phyloP scores from a whole-genome alignment of 2,888 invertebrate genomes.

The Chrysomela aeneicollis region DNA sequence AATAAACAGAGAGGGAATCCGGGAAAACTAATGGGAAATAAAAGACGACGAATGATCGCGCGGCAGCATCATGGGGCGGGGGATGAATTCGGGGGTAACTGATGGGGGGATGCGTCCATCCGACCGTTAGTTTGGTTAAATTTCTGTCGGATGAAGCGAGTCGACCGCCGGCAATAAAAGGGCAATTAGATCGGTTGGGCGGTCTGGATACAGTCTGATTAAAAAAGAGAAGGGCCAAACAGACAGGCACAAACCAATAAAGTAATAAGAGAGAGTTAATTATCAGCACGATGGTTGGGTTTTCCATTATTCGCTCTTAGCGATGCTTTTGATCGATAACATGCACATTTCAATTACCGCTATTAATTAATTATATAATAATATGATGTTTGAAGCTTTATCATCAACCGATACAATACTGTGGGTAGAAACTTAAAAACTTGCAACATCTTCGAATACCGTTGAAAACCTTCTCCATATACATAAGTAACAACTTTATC shows the following conservation, averaged over 20 bases:
- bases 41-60: conserved; percentile 53
- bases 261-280: conserved; percentile 62
- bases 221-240: conserved; percentile 61
- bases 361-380: too few species aligned
- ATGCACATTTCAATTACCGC: not conserved
- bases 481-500: too few species aligned
- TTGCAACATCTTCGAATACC: too few species aligned
- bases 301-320: not conserved
- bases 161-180: conserved; percentile 60
- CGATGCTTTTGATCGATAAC: not conserved
- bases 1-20: conserved; percentile 40
- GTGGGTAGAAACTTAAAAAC: too few species aligned
- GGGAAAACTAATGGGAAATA: conserved; percentile 46
- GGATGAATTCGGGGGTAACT: conserved; percentile 37
- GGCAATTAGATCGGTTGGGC: conserved; percentile 61
- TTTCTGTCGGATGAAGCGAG: conserved; percentile 58
- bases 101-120: conserved; percentile 44
- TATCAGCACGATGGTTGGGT: conserved; percentile 42
- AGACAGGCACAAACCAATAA: conserved; percentile 61
- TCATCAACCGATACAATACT: too few species aligned
- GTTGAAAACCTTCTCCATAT: too few species aligned
- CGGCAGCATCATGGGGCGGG: conserved; percentile 37
- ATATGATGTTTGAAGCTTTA: too few species aligned
- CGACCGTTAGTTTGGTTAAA: conserved; percentile 59
- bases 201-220: conserved; percentile 61